phyloP scores from a whole-genome alignment of 2,797 vertebrate species.

The Acanthopagrus latus region DNA sequence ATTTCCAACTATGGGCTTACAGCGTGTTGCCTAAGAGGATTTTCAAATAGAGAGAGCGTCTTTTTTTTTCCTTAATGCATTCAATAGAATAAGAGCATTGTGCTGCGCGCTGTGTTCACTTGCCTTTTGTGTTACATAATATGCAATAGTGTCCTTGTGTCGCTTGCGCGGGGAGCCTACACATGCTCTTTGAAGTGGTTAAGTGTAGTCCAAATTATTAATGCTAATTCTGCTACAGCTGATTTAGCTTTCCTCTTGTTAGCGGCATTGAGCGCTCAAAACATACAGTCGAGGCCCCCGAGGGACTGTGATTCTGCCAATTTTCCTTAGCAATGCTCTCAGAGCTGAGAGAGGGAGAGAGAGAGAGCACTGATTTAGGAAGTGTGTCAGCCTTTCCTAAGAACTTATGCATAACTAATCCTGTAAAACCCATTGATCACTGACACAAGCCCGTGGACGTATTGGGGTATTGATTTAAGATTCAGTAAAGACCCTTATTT shows the following conservation, averaged over 20 bases:
- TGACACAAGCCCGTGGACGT: conserved; percentile 40
- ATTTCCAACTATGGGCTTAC: conserved; percentile 38
- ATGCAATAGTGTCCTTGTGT: conserved; percentile 33
- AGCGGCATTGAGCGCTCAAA: conserved; percentile 57
- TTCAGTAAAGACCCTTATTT: conserved; percentile 38
- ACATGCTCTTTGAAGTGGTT: conserved; percentile 56
- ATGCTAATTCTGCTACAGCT: conserved; percentile 66
- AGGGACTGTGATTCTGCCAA: conserved; percentile 52
- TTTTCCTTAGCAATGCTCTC: conserved; percentile 61
- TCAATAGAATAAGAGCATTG: conserved; percentile 50
- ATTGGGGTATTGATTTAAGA: conserved; percentile 56
- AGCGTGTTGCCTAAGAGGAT: conserved; percentile 61
- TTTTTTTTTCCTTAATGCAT: conserved; percentile 43
- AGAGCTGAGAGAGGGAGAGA: conserved; percentile 39
- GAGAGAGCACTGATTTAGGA: conserved; percentile 51
- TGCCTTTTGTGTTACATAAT: conserved; percentile 53
- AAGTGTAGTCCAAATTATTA: conserved; percentile 60
- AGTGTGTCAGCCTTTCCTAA: conserved; percentile 63
- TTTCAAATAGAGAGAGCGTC: conserved; percentile 40
- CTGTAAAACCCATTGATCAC: conserved; percentile 65
- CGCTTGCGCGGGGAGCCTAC: conserved; percentile 23
- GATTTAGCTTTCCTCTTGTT: conserved; percentile 67
- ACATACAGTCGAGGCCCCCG: conserved; percentile 47
- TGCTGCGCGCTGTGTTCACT: conserved; percentile 22
- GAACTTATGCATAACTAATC: conserved; percentile 66